A percentile compares a stretch with the other conserved stretches of the same genome.
These are phyloP conservation scores for Phaedon cochleariae DNA, from an alignment of 2,888 invertebrate genomes.

Conservation along the genomic window DNA sequence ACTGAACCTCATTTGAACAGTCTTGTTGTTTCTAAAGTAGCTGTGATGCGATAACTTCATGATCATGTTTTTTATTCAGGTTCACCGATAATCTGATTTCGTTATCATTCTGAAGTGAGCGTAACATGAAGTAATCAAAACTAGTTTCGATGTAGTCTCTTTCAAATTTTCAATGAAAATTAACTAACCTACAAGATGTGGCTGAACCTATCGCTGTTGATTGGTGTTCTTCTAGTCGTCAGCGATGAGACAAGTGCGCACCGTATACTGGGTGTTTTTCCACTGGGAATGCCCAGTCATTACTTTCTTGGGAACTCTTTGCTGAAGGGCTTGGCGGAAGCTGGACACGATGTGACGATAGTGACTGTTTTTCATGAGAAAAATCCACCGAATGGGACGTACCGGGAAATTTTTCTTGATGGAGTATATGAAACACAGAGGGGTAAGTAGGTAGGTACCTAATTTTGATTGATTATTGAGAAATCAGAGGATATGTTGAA, in stretches of 20 bases:
- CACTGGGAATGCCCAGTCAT: conserved; percentile 13
- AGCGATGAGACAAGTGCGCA: background rate
- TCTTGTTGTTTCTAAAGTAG: background rate
- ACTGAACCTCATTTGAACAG: background rate
- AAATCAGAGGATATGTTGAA: too few relatives aligned
- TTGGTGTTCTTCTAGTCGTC: background rate
- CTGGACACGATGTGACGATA: conserved; percentile 22
- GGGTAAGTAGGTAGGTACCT: conserved; percentile 16
- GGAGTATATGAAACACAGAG: background rate
- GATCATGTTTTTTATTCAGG: background rate
- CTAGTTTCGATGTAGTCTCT: background rate
- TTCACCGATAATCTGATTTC: background rate
- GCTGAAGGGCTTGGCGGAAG: conserved; percentile 18
- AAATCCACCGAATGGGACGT: conserved; percentile 30
- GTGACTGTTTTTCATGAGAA: conserved; percentile 15
- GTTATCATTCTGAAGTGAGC: background rate
- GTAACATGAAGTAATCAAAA: too few relatives aligned
- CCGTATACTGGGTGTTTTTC: conserved; percentile 21
- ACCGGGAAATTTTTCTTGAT: conserved; percentile 21
- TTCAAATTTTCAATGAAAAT: background rate
- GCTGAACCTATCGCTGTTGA: background rate
- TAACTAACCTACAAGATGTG: background rate
- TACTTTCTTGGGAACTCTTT: conserved; percentile 16
- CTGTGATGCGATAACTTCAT: background rate
- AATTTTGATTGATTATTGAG: too few relatives aligned